Evolutionary conservation across 2,888 invertebrate genomes (phyloP).

Genomic region (Hyposoter didymator): DNA sequence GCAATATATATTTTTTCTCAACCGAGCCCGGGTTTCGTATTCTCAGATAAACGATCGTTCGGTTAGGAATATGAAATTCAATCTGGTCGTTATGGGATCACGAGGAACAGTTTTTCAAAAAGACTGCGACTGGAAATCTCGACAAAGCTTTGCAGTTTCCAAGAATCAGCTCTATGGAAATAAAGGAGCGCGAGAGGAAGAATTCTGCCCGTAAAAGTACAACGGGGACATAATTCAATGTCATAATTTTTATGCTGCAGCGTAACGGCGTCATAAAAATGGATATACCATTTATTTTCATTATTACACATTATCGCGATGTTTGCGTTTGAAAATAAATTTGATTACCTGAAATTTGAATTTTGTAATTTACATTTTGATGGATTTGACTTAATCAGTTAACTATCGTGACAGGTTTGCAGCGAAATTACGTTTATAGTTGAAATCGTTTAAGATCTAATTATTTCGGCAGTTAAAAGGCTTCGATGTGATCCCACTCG

Average conservation of each 20-base stretch:
- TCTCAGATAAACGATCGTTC: slow-evolving; percentile 10
- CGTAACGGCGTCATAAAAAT: slow-evolving; percentile 34
- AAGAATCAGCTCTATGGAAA: not conserved
- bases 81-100: slow-evolving; percentile 12
- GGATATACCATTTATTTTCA: not conserved
- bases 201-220: slow-evolving; percentile 11
- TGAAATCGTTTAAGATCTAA: slow-evolving; percentile 2
- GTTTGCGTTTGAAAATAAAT: not conserved
- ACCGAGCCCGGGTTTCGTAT: slow-evolving; percentile 14
- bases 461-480: slow-evolving; percentile 3
- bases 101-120: not conserved
- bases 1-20: not conserved
- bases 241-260: not conserved
- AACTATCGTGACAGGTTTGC: not conserved
- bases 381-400: not conserved
- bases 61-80: slow-evolving; percentile 30
- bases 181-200: slow-evolving; percentile 9
- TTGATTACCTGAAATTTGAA: not conserved
- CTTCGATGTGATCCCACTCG: slow-evolving; percentile 30
- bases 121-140: slow-evolving; percentile 15
- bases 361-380: not conserved
- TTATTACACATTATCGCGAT: slow-evolving; percentile 37
- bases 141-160: slow-evolving; percentile 18
- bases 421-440: not conserved
- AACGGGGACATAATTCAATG: slow-evolving; percentile 10